These are phyloP conservation scores for Stomatorhinus walkeri DNA, from an alignment of 2,797 vertebrate genomes.

Conservation along the genomic window DNA sequence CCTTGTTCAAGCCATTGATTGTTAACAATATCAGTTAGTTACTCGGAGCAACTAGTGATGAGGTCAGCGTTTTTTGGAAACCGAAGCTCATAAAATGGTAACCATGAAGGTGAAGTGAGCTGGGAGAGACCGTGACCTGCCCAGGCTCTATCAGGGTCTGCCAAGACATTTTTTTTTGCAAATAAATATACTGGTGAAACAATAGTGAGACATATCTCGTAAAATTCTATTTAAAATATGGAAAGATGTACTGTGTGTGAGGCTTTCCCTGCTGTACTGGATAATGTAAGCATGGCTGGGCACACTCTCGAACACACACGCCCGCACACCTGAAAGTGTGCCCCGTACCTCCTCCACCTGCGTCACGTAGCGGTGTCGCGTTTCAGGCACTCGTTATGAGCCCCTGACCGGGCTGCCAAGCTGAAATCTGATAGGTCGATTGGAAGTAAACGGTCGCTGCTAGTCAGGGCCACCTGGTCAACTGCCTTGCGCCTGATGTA, in stretches of 20 bases:
- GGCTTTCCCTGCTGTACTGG: background rate
- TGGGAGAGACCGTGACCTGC: background rate
- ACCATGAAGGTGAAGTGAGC: background rate
- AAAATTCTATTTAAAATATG: background rate
- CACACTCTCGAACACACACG: background rate
- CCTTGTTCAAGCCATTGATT: background rate
- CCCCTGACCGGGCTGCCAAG: background rate
- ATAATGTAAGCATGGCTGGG: background rate
- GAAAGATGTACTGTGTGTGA: background rate
- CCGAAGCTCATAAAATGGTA: background rate
- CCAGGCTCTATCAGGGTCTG: background rate
- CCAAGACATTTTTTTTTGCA: background rate
- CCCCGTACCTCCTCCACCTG: background rate
- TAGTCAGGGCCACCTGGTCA: background rate
- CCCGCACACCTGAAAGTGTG: background rate
- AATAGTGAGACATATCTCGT: background rate
- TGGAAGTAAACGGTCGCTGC: background rate
- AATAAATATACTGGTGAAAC: background rate
- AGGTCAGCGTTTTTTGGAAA: background rate
- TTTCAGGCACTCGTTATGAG: constrained; percentile 9
- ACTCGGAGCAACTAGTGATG: background rate
- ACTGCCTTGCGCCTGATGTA: background rate
- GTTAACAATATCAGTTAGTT: background rate
- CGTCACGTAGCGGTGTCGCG: constrained; percentile 1
- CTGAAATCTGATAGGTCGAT: constrained; percentile 11